phyloP scores from a whole-genome alignment of 2,113 vertebrate genomes.

The Atrichornis clamosus region DNA sequence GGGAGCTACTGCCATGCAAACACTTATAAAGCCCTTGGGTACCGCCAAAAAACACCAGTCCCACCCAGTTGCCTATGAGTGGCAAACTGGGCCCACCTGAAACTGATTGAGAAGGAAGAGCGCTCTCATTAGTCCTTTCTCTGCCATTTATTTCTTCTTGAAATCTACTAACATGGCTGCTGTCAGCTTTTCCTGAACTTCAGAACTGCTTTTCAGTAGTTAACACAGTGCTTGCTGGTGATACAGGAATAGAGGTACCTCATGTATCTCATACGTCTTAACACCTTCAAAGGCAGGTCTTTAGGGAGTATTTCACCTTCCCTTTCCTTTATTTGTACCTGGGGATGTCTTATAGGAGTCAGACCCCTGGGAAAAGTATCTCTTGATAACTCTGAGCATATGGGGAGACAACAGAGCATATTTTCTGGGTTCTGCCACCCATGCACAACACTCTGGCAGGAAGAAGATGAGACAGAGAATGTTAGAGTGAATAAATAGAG shows the following conservation, averaged over 20 bases:
- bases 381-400: background rate
- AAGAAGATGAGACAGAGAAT: constrained; percentile 16
- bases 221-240: background rate
- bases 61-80: background rate
- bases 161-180: background rate
- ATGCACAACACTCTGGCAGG: background rate
- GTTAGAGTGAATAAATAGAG: background rate
- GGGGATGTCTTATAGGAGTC: background rate
- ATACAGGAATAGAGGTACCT: background rate
- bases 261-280: background rate
- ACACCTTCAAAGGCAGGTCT: background rate
- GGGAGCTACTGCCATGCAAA: background rate
- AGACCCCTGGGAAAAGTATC: background rate
- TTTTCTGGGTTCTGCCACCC: background rate
- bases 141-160: background rate
- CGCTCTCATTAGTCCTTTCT: background rate
- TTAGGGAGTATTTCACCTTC: background rate
- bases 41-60: background rate
- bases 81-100: background rate
- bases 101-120: background rate
- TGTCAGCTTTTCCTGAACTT: background rate
- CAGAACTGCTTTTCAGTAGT: background rate
- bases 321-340: background rate
- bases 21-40: background rate
- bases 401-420: background rate